Conservation (phyloP, 1,140 invertebrate genomes). For the Ctenoplectra terminalis region DNA sequence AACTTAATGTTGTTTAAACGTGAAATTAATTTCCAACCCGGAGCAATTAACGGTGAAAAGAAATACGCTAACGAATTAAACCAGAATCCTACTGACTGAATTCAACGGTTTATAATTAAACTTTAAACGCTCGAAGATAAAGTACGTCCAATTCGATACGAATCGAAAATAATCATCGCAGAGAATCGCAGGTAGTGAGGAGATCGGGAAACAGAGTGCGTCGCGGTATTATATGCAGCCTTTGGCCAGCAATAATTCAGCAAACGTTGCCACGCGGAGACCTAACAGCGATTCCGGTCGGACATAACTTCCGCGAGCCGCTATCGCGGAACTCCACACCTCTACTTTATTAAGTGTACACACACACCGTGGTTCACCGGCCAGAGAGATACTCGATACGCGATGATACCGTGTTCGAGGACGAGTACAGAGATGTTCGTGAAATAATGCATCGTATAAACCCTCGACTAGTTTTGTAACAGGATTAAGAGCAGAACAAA, state of each 20-base stretch:
- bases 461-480: background rate
- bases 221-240: slow-evolving; percentile 62
- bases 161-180: background rate
- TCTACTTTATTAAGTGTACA: slow-evolving; percentile 73
- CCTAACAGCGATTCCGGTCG: slow-evolving; percentile 51
- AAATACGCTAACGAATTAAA: too few species aligned
- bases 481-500: slow-evolving; percentile 1
- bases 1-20: too few species aligned
- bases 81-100: too few species aligned
- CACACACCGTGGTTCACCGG: slow-evolving; percentile 35
- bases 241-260: slow-evolving; percentile 38
- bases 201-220: slow-evolving; percentile 56
- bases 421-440: slow-evolving; percentile 19
- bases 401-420: slow-evolving; percentile 7
- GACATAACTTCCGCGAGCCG: slow-evolving; percentile 56
- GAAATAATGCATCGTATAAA: background rate
- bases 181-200: background rate
- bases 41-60: too few species aligned
- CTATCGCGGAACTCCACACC: slow-evolving; percentile 75
- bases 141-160: background rate
- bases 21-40: too few species aligned
- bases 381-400: slow-evolving; percentile 11
- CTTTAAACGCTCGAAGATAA: background rate
- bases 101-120: background rate
- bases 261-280: slow-evolving; percentile 31